Percentiles rank a stretch among this genome's conserved stretches.
phyloP scores from a whole-genome alignment of 2,797 vertebrate species.

The Streptopelia turtur region DNA sequence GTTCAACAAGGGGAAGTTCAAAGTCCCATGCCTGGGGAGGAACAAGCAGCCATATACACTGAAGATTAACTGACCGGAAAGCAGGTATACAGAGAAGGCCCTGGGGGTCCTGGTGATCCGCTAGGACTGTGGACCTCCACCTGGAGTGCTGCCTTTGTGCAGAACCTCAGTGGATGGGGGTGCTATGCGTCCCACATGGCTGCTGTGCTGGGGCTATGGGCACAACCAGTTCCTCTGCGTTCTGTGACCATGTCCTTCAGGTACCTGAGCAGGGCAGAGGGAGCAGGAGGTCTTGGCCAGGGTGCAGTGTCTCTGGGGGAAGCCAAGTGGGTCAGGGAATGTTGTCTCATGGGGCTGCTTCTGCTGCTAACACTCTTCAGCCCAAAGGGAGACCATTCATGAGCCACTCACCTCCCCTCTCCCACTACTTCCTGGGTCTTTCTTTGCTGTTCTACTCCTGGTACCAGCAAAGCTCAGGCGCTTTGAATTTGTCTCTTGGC shows the following conservation, averaged over 20 bases:
- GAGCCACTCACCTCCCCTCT: not conserved
- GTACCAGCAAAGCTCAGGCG: not conserved
- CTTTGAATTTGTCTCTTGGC: no score
- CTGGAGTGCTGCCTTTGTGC: not conserved
- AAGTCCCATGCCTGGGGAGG: not conserved
- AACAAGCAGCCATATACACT: not conserved
- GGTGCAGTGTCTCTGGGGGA: not conserved
- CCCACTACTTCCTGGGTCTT: not conserved
- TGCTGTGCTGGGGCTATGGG: rapidly evolving
- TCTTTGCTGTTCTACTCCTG: not conserved
- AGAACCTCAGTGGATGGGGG: rapidly evolving
- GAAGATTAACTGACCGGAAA: not conserved
- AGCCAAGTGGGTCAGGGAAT: not conserved
- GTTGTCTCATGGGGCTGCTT: not conserved
- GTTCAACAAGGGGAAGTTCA: not conserved
- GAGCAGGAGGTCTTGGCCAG: not conserved
- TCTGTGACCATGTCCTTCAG: not conserved
- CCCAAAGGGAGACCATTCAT: not conserved
- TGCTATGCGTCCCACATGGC: rapidly evolving
- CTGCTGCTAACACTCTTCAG: not conserved
- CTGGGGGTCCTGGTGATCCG: rapidly evolving
- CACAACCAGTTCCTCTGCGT: not conserved
- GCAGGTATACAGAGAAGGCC: not conserved
- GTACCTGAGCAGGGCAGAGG: not conserved
- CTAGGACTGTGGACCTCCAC: not conserved